Conservation (phyloP, 2,888 invertebrate genomes). For the Rutpela maculata region DNA sequence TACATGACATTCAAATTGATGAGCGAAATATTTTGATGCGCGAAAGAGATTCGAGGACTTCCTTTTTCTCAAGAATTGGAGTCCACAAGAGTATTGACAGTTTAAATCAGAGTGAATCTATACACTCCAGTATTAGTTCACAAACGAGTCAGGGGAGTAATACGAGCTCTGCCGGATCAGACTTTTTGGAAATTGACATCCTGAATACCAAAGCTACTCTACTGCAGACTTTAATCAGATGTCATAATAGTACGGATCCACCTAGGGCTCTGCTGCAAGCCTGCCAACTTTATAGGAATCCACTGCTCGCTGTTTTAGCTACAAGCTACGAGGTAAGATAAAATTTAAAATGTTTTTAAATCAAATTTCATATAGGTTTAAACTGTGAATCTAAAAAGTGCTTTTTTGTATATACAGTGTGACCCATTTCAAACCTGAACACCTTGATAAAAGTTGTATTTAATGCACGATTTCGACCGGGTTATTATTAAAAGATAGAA, state of each 20-base stretch:
- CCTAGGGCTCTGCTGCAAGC: slow-evolving; percentile 80
- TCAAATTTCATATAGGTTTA: background rate
- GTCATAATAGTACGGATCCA: slow-evolving; percentile 83
- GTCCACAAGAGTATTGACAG: slow-evolving; percentile 62
- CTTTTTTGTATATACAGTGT: no score
- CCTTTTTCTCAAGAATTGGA: slow-evolving; percentile 70
- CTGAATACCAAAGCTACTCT: slow-evolving; percentile 71
- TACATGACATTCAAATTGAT: slow-evolving; percentile 66
- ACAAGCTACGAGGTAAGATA: slow-evolving; percentile 81
- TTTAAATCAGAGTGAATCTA: slow-evolving; percentile 51
- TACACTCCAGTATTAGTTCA: slow-evolving; percentile 54
- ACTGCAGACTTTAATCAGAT: slow-evolving; percentile 80
- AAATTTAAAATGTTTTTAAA: background rate
- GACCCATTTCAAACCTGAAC: no score
- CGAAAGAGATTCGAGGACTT: slow-evolving; percentile 70
- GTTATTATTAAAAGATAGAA: no score
- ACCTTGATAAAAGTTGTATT: no score
- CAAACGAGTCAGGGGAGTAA: slow-evolving; percentile 66
- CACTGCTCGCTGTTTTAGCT: slow-evolving; percentile 80
- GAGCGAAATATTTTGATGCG: slow-evolving; percentile 66
- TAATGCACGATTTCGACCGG: no score
- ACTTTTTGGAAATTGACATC: slow-evolving; percentile 73
- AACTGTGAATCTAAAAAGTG: no score
- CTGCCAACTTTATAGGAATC: slow-evolving; percentile 77
- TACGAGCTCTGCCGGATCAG: slow-evolving; percentile 72